Conservation (phyloP, 2,888 invertebrate species). For the Xestia rhomboidea region DNA sequence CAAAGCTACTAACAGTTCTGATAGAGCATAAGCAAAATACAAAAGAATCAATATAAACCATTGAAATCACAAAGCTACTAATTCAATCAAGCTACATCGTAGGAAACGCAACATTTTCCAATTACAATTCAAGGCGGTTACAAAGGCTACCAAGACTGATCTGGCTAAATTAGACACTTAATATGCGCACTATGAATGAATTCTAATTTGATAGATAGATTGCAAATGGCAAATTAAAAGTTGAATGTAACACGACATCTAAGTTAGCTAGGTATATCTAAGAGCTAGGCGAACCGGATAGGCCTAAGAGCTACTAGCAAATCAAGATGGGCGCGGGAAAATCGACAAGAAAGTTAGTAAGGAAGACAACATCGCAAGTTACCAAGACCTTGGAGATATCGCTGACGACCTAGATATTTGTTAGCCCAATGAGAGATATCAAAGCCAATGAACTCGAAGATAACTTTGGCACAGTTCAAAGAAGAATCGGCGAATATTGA, state of each 20-base stretch:
- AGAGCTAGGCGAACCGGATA: conserved; percentile 37
- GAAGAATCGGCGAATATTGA: conserved; percentile 51
- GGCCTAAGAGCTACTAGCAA: conserved; percentile 40
- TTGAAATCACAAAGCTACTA: conserved; percentile 45
- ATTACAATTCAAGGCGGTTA: conserved; percentile 57
- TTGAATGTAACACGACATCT: conserved; percentile 30
- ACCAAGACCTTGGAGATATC: conserved; percentile 61
- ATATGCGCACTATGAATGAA: conserved; percentile 53
- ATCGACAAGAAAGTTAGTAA: conserved; percentile 57
- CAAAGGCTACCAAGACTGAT: conserved; percentile 44
- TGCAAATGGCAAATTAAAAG: conserved; percentile 32
- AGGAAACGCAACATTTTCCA: conserved; percentile 56
- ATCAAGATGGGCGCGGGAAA: conserved; percentile 49
- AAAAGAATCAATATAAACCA: conserved; percentile 31
- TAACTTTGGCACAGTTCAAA: conserved; percentile 56
- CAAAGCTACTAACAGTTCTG: background rate
- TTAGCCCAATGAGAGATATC: conserved; percentile 60
- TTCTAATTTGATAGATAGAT: conserved; percentile 51
- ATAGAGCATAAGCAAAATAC: conserved; percentile 19
- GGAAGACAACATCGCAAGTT: conserved; percentile 42
- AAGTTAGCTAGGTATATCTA: conserved; percentile 6
- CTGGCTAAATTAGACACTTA: conserved; percentile 48
- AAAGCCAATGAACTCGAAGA: conserved; percentile 62
- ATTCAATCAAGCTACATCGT: conserved; percentile 42
- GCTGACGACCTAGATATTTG: conserved; percentile 58